These are phyloP conservation scores for Dasyornis broadbenti DNA, from an alignment of 2,113 vertebrate species.

Conservation along the genomic window DNA sequence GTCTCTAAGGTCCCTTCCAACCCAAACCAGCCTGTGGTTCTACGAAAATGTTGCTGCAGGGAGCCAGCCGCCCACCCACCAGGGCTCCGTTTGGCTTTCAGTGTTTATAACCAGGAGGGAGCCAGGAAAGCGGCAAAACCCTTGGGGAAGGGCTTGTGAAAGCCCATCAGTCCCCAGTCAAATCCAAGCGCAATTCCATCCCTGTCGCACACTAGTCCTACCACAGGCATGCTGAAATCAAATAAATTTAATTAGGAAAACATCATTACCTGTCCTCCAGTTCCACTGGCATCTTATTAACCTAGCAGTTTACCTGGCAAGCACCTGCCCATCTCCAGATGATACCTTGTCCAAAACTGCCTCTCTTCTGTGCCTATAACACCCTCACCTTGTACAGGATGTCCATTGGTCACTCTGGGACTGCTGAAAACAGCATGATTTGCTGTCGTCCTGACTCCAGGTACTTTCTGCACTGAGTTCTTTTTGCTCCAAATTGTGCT, in stretches of 20 bases:
- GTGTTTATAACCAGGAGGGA: neutral
- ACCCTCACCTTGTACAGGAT: neutral
- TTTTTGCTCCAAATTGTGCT: neutral
- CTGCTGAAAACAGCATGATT: neutral
- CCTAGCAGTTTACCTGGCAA: neutral
- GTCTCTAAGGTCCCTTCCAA: neutral
- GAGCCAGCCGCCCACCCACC: neutral
- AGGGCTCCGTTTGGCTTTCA: accelerated
- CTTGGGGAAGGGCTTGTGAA: neutral
- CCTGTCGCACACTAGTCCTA: accelerated
- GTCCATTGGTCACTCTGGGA: accelerated
- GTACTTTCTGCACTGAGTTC: neutral
- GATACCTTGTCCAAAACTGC: neutral
- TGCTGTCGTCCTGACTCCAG: neutral
- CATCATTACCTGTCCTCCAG: neutral
- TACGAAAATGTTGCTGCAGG: neutral
- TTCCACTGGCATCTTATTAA: neutral
- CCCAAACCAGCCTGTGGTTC: neutral
- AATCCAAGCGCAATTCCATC: neutral
- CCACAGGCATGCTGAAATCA: neutral
- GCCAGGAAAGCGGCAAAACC: neutral
- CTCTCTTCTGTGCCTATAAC: neutral
- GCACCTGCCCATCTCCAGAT: neutral
- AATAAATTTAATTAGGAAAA: neutral
- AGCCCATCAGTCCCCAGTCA: neutral